Conservation (phyloP, 2,888 invertebrate species). For the Lutraria lutraria region DNA sequence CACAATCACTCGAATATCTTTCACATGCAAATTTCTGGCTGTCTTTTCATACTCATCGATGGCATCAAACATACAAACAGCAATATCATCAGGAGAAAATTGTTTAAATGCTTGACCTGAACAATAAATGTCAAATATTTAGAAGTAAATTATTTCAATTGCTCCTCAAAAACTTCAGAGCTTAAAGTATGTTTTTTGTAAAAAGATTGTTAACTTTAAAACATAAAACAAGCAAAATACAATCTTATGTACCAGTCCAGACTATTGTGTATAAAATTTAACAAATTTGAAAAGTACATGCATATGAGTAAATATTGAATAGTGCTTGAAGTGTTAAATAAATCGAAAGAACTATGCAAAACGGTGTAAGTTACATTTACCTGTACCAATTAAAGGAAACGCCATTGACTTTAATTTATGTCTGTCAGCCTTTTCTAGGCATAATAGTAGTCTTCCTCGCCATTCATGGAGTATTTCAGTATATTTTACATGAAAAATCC, state of each 20-base stretch:
- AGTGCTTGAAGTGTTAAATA: too few species aligned
- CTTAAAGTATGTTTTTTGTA: too few species aligned
- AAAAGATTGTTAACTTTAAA: too few species aligned
- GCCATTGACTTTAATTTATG: constrained; percentile 54
- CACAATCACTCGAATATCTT: constrained; percentile 53
- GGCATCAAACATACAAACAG: constrained; percentile 59
- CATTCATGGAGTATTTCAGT: constrained; percentile 52
- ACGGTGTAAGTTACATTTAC: constrained; percentile 36
- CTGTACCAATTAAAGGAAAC: constrained; percentile 72
- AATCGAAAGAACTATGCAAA: too few species aligned
- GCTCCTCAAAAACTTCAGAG: too few species aligned
- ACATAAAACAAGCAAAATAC: too few species aligned
- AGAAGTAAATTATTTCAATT: too few species aligned
- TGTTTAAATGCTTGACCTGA: constrained; percentile 47
- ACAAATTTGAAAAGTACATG: too few species aligned
- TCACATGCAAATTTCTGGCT: not conserved
- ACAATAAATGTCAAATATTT: not conserved
- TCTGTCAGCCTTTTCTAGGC: constrained; percentile 67
- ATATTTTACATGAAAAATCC: constrained; percentile 62
- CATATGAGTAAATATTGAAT: too few species aligned
- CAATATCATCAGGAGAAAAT: constrained; percentile 51
- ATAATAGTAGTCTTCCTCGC: constrained; percentile 52
- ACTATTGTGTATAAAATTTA: too few species aligned
- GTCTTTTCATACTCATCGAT: constrained; percentile 38
- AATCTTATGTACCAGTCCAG: too few species aligned